Conservation (phyloP, 2,113 vertebrate species). For the Junco hyemalis region DNA sequence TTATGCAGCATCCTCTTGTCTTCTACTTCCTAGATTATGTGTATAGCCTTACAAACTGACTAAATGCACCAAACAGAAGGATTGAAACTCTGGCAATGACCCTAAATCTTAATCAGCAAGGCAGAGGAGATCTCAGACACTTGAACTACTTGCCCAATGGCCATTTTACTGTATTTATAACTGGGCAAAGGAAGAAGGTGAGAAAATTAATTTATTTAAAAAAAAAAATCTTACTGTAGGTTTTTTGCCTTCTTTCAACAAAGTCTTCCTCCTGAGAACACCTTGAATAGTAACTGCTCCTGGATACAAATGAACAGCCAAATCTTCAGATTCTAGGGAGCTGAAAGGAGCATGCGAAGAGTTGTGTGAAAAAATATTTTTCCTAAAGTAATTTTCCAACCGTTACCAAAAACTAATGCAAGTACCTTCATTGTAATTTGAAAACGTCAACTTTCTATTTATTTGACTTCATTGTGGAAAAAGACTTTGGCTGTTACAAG, state of each 20-base stretch:
- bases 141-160: not conserved
- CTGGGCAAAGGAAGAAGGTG: not conserved
- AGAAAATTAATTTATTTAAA: not conserved
- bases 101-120: not conserved
- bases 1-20: not conserved
- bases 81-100: not conserved
- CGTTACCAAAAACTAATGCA: conserved; percentile 31
- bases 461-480: conserved; percentile 42
- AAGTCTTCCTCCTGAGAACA: conserved; percentile 92
- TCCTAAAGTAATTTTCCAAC: not conserved
- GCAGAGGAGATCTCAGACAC: not conserved
- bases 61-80: not conserved
- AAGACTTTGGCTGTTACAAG: conserved; percentile 28
- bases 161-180: not conserved
- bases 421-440: conserved; percentile 22
- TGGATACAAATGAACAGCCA: conserved; percentile 94
- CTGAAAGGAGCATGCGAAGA: conserved; percentile 72
- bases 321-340: conserved; percentile 94
- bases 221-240: conserved; percentile 85
- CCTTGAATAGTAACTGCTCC: conserved; percentile 95
- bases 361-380: not conserved
- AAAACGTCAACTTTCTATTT: conserved; percentile 30
- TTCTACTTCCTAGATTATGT: not conserved
- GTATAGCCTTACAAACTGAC: not conserved
- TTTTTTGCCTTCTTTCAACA: conserved; percentile 98